Evolutionary conservation across 30 jellyfish, hydroid and myxozoan species (phyloP).

Genomic region (Aurelia sp.): DNA sequence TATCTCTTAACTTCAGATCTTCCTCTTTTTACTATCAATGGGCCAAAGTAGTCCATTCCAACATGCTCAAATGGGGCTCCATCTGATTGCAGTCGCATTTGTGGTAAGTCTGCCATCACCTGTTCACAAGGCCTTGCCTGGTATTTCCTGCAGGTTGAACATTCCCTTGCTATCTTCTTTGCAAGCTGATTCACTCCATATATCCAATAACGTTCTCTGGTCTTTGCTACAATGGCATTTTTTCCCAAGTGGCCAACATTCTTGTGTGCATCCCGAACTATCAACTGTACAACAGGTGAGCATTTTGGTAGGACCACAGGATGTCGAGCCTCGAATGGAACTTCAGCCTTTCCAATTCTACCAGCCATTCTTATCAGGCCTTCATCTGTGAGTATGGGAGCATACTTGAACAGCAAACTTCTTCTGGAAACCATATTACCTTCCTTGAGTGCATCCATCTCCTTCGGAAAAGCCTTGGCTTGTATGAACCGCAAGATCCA

Average conservation of each 20-base stretch:
- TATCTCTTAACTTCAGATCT: slow-evolving; percentile 11
- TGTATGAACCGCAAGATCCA: slow-evolving; percentile 36
- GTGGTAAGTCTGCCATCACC: slow-evolving; percentile 29
- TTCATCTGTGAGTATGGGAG: slow-evolving; percentile 48
- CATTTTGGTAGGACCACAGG: slow-evolving; percentile 54
- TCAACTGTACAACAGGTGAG: slow-evolving; percentile 22
- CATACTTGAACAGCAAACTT: slow-evolving; percentile 47
- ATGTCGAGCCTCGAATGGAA: slow-evolving; percentile 52
- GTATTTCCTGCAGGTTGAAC: slow-evolving; percentile 19
- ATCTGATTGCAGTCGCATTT: slow-evolving; percentile 20
- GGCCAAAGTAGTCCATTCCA: slow-evolving; percentile 51
- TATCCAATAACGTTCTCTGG: slow-evolving; percentile 35
- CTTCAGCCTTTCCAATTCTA: slow-evolving; percentile 32
- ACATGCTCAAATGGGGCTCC: slow-evolving; percentile 51
- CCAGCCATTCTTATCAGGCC: slow-evolving; percentile 25
- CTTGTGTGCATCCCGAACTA: slow-evolving; percentile 48
- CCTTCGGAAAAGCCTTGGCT: slow-evolving; percentile 32
- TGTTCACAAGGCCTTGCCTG: slow-evolving; percentile 32
- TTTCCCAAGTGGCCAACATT: slow-evolving; percentile 46
- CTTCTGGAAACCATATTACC: slow-evolving; percentile 56
- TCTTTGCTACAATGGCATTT: slow-evolving; percentile 33
- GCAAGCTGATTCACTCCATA: slow-evolving; percentile 42
- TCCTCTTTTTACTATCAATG: slow-evolving; percentile 34
- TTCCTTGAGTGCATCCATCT: slow-evolving; percentile 38
- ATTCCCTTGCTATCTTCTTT: slow-evolving; percentile 31